Evolutionary conservation across 2,888 invertebrate genomes (phyloP).

Genomic region (Idaea straminata): DNA sequence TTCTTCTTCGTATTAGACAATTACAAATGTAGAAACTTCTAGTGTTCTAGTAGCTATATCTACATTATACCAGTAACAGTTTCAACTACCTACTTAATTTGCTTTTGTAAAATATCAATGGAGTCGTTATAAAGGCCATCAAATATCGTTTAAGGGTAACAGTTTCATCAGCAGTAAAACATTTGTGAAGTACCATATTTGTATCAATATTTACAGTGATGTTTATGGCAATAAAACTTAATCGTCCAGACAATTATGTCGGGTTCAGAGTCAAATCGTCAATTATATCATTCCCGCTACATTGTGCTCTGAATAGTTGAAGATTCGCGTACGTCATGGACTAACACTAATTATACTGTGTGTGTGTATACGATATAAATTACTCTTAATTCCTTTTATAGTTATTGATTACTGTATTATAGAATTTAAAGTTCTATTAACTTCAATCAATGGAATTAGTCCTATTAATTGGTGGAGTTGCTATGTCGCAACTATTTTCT

Average conservation of each 20-base stretch:
- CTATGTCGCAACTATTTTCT: neutral
- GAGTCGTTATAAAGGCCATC: conserved; percentile 44
- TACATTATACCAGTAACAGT: neutral
- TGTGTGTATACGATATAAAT: conserved; percentile 19
- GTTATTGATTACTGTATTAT: conserved; percentile 3
- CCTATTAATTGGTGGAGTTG: neutral
- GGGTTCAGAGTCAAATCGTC: conserved; percentile 42
- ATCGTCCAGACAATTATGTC: conserved; percentile 53
- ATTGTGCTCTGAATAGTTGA: conserved; percentile 41
- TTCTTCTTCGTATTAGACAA: conserved; percentile 7
- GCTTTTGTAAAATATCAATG: conserved; percentile 19
- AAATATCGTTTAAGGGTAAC: conserved; percentile 64
- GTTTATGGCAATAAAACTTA: conserved; percentile 52
- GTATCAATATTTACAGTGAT: conserved; percentile 55
- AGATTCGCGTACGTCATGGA: conserved; percentile 25
- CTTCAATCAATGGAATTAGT: neutral
- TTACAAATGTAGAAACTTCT: neutral
- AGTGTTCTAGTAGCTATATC: neutral
- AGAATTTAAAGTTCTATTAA: neutral
- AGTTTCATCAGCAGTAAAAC: conserved; percentile 48
- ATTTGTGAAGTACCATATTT: conserved; percentile 46
- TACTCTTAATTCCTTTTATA: conserved; percentile 25
- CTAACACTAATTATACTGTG: conserved; percentile 22
- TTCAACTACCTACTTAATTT: neutral
- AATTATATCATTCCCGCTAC: conserved; percentile 42